These are phyloP conservation scores for Hydrotaea cyrtoneurina DNA, from an alignment of 2,888 invertebrate genomes.

Conservation along the genomic window DNA sequence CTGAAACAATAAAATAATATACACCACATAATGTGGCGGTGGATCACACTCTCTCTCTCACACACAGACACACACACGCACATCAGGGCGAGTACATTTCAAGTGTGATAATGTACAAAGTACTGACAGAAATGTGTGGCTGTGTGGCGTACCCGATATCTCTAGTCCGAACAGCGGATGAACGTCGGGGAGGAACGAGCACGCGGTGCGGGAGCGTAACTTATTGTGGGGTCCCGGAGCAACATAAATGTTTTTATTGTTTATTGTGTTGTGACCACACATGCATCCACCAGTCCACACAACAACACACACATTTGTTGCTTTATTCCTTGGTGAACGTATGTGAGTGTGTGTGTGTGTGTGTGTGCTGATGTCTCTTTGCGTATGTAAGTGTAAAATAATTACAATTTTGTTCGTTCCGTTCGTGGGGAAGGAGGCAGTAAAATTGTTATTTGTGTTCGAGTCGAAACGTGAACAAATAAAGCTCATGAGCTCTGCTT, in stretches of 20 bases:
- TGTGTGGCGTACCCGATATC: background rate
- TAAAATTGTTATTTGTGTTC: slow-evolving; percentile 46
- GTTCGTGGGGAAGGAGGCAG: slow-evolving; percentile 29
- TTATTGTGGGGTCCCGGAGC: slow-evolving; percentile 23
- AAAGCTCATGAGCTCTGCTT: slow-evolving; percentile 34
- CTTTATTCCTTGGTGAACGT: background rate
- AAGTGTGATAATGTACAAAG: slow-evolving; percentile 26
- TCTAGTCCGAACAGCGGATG: background rate
- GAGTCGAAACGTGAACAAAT: slow-evolving; percentile 51
- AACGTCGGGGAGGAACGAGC: no score
- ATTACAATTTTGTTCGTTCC: slow-evolving; percentile 41
- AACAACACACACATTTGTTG: slow-evolving; percentile 21
- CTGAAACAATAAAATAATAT: slow-evolving; percentile 50
- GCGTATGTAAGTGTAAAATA: slow-evolving; percentile 46
- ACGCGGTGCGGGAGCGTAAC: background rate
- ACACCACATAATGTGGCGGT: slow-evolving; percentile 8
- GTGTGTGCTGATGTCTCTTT: background rate
- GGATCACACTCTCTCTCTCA: slow-evolving; percentile 15
- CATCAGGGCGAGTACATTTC: background rate
- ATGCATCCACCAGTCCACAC: slow-evolving; percentile 28
- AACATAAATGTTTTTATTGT: slow-evolving; percentile 54
- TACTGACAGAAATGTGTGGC: background rate
- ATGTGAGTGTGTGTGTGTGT: background rate
- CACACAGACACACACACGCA: background rate
- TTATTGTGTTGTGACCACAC: slow-evolving; percentile 55